Evolutionary conservation across 2,888 invertebrate species (phyloP).

Genomic region (Drosophila lacicola): DNA sequence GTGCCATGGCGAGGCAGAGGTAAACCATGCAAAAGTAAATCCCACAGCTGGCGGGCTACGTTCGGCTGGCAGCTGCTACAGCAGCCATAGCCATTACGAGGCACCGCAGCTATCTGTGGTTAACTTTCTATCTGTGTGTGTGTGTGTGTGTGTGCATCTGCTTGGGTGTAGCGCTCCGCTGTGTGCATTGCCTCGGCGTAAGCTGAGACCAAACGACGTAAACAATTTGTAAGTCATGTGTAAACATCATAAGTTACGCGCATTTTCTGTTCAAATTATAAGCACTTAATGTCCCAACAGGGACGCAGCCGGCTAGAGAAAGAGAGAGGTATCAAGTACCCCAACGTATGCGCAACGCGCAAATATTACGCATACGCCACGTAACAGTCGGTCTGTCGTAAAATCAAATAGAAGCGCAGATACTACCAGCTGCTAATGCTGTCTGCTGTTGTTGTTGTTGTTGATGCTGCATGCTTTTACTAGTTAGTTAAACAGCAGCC

Average conservation of each 20-base stretch:
- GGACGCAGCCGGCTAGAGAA: constrained; percentile 15
- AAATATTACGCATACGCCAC: constrained; percentile 71
- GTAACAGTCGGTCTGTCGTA: constrained; percentile 45
- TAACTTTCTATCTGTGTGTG: neutral
- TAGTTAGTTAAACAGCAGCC: constrained; percentile 70
- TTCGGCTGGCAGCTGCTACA: constrained; percentile 11
- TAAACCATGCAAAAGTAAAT: constrained; percentile 54
- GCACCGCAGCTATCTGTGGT: constrained; percentile 50
- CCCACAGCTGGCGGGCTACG: constrained; percentile 27
- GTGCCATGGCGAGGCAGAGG: constrained; percentile 29
- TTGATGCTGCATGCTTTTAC: constrained; percentile 16
- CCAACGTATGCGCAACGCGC: constrained; percentile 50
- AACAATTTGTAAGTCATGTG: constrained; percentile 82
- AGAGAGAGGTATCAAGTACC: neutral
- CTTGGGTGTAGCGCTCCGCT: constrained; percentile 2
- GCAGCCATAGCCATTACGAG: constrained; percentile 55
- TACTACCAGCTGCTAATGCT: constrained; percentile 47
- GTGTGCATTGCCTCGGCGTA: constrained; percentile 19
- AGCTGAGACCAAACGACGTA: constrained; percentile 65
- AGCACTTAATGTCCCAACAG: constrained; percentile 72
- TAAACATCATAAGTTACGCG: constrained; percentile 79
- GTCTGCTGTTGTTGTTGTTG: constrained; percentile 9
- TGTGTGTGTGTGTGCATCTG: constrained; percentile 17
- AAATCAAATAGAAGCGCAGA: constrained; percentile 49
- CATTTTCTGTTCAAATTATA: constrained; percentile 75